Percentiles rank a stretch among this genome's conserved stretches.
phyloP scores from a whole-genome alignment of 2,113 vertebrate genomes.

The Notiomystis cincta region DNA sequence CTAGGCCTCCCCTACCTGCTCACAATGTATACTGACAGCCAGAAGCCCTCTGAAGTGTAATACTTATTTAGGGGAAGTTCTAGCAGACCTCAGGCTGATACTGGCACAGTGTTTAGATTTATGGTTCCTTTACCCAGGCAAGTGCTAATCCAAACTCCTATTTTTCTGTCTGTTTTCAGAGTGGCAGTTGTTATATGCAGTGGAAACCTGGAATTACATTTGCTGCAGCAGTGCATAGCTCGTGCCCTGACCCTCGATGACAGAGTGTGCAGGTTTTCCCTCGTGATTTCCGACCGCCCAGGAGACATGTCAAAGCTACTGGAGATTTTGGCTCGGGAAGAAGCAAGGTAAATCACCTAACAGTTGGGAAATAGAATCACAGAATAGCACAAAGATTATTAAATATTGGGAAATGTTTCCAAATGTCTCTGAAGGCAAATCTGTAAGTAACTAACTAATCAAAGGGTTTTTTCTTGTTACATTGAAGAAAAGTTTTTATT shows the following conservation, averaged over 20 bases:
- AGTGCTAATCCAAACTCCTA: neutral
- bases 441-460: neutral
- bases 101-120: neutral
- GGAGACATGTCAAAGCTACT: slow-evolving; percentile 85
- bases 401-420: neutral
- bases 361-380: neutral
- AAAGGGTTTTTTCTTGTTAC: neutral
- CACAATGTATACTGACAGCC: neutral
- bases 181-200: slow-evolving; percentile 85
- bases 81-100: neutral
- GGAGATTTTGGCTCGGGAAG: slow-evolving; percentile 83
- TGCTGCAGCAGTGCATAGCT: slow-evolving; percentile 82
- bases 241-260: slow-evolving; percentile 81
- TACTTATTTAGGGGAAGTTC: neutral
- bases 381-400: neutral
- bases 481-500: neutral
- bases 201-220: slow-evolving; percentile 82
- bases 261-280: slow-evolving; percentile 81
- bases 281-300: slow-evolving; percentile 78
- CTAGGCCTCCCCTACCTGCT: neutral
- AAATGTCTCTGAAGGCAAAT: neutral
- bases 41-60: neutral
- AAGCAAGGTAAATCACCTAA: slow-evolving; percentile 75
- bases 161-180: slow-evolving; percentile 62
- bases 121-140: neutral